Evolutionary conservation across 2,888 invertebrate genomes (phyloP), one percentile per base, ranked within the genome.

Genomic region (Aleiodes testaceus): DNA sequence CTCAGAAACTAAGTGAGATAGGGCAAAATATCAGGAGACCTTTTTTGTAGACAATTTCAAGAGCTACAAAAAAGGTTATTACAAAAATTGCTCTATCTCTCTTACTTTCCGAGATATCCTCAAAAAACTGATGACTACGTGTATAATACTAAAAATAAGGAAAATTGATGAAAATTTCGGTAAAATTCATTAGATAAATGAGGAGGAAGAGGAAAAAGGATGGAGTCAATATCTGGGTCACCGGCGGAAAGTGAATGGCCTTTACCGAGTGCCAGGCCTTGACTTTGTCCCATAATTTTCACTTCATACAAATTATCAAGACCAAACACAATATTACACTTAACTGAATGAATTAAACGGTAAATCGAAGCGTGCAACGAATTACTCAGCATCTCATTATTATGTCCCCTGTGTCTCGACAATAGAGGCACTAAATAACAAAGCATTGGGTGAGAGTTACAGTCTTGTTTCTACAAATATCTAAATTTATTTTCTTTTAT

Each of bases 191-290:
- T 59, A 44, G 1, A 61, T 52, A 22, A 18, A 66, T 20, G 52
- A 66, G 20, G 22, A 14, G 52, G 26, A 45, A 59, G 47, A 59
- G 3, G 22, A 63, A 63, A 63, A 63, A 20, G 42, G 42, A 14
- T 42, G 22, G 52, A 64, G 26, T 69, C 55, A 70, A 69, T 76
- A 83, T 81, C 79, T 75, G 72, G 84, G 82, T 83, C 82, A 80
- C 72, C 76, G 64, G 77, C 80, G 77, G 82, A 84, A 84, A 84
- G 84, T 81, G 83, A 84, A 82, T 82, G 81, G 80, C 75, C 77
- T 70, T 52, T 55, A 18, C 7, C 36, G 45, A 11, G 14, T 42
- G 5, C 66, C 52, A 66, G 74, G 68, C 75, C 74, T 73, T 75
- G 75, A 77, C 77, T 73, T 72, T 73, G 73, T 59, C 14, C 44